Base-by-base conservation (phyloP, 2,888 invertebrate genomes). In the Caenorhabditis plicata region DNA sequence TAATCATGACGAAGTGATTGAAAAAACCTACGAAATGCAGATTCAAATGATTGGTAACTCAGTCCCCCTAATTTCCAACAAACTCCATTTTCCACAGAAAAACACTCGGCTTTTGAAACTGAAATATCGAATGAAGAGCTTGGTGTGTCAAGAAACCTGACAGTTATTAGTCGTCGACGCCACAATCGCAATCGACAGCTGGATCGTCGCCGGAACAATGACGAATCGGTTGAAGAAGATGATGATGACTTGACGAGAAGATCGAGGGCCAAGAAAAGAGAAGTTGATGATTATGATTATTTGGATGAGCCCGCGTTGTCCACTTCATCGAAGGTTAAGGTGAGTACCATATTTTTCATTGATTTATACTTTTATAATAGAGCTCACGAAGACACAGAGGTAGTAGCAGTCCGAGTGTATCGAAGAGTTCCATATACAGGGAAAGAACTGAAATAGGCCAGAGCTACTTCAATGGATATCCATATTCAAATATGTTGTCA, bases 41-140 rank as follows among this genome's bases (percentile, higher is more conserved):
- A 31, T 55, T 22, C 38, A 45, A 19, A 49, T 66, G 41, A 54
- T 66, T 31, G 41, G 58, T 58, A 9, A 45, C 31, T 27, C 17
- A 3, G 20, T 27, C 26, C 8, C 19, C 11, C 8, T 13, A 26
- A 15, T 15, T 17, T 4, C 4, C 27, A n/a, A 26, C 4, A 25
- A 26, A 4, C 15, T 19, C 23, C 5, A 39, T 25, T n/a, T n/a
- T n/a, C n/a, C n/a, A n/a, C n/a, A n/a, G n/a, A n/a, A n/a, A n/a
- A n/a, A n/a, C n/a, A n/a, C n/a, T n/a, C n/a, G n/a, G n/a, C n/a
- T n/a, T n/a, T n/a, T n/a, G n/a, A n/a, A n/a, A n/a, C n/a, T n/a
- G 15, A 27, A 17, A 27, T 17, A 5, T 9, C 4, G 13, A 27
- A 26, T 8, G 15, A 22, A 38, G 3, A 22, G 2, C 7, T 11